Evolutionary conservation across 1,140 invertebrate species (phyloP).

Genomic region (Drosophila novamexicana): DNA sequence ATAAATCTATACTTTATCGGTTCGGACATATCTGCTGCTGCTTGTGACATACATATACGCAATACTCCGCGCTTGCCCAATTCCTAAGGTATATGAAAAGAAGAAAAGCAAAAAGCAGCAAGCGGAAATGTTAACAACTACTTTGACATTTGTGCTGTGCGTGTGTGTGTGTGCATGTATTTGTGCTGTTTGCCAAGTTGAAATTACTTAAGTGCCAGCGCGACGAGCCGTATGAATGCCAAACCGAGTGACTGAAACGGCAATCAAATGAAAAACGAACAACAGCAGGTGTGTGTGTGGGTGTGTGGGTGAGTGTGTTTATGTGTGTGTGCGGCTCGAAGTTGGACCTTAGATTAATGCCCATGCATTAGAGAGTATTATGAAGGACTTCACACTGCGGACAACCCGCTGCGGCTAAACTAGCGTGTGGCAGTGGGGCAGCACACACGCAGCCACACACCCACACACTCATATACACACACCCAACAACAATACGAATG

Average conservation of each 20-base stretch:
- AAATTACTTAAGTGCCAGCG: conserved; percentile 76
- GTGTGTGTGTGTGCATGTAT: conserved; percentile 17
- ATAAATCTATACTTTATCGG: no score
- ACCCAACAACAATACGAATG: conserved; percentile 4
- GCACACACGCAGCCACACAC: not conserved
- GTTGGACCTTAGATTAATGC: conserved; percentile 67
- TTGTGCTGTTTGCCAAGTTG: conserved; percentile 62
- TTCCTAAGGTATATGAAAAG: no score
- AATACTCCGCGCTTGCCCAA: no score
- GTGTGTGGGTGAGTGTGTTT: not conserved
- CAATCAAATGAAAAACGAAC: not conserved
- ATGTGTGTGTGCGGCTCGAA: conserved; percentile 18
- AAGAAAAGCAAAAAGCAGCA: conserved; percentile 10
- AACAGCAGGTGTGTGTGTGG: conserved; percentile 7
- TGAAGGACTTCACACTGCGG: conserved; percentile 38
- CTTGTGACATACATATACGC: no score
- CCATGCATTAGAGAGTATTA: conserved; percentile 65
- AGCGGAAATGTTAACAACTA: conserved; percentile 79
- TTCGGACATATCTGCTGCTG: no score
- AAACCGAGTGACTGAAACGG: conserved; percentile 30
- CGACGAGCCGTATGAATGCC: conserved; percentile 70
- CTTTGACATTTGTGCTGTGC: conserved; percentile 70
- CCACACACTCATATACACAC: conserved; percentile 9
- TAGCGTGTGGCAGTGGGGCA: not conserved
- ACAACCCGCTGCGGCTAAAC: conserved; percentile 22